These are phyloP conservation scores for Metopia argyrocephala DNA, from an alignment of 2,888 invertebrate genomes.

Conservation along the genomic window DNA sequence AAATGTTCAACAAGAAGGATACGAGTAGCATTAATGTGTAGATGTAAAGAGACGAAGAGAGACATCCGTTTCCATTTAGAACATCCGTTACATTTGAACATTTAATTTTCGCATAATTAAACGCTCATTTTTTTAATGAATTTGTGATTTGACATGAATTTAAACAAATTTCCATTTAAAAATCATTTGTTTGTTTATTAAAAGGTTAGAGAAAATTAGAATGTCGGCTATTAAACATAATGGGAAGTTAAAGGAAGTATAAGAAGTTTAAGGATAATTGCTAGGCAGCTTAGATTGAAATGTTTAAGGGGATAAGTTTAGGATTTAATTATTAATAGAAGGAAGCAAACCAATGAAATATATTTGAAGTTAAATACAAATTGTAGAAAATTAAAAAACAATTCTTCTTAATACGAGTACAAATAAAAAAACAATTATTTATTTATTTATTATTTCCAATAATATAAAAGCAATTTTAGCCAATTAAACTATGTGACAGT, in stretches of 20 bases:
- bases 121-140: not conserved
- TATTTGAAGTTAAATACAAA: too few species aligned
- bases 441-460: too few species aligned
- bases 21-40: not conserved
- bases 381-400: too few species aligned
- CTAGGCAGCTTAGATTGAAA: too few species aligned
- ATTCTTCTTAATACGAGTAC: too few species aligned
- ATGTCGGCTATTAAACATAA: not conserved
- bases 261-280: not conserved
- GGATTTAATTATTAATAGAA: too few species aligned
- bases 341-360: too few species aligned
- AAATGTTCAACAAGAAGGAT: constrained; percentile 22
- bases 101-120: constrained; percentile 43
- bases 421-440: too few species aligned
- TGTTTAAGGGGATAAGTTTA: too few species aligned
- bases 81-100: constrained; percentile 38
- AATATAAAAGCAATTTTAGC: too few species aligned
- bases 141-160: not conserved
- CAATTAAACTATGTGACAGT: too few species aligned
- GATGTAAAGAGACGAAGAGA: constrained; percentile 13
- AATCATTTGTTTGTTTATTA: not conserved
- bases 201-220: not conserved
- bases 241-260: not conserved
- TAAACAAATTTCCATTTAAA: not conserved
- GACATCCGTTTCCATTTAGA: not conserved